Conservation (phyloP, 2,888 invertebrate species). For the Lithophane leautieri region DNA sequence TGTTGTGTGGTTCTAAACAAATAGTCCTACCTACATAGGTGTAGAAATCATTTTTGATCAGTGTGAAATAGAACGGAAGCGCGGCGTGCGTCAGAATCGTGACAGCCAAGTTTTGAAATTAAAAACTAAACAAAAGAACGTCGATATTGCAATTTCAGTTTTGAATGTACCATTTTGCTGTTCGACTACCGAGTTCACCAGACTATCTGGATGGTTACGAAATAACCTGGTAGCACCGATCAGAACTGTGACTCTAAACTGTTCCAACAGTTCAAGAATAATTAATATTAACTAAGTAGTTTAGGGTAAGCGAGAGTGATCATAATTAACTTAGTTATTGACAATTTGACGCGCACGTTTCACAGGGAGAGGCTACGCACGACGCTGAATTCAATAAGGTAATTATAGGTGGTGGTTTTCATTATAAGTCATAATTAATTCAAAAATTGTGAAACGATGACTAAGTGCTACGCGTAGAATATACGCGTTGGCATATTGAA, state of each 20-base stretch:
- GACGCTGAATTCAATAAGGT: constrained; percentile 34
- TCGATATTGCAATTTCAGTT: constrained; percentile 44
- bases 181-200: constrained; percentile 12
- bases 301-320: constrained; percentile 36
- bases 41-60: constrained; percentile 7
- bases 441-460: constrained; percentile 23
- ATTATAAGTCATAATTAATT: constrained; percentile 50
- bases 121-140: constrained; percentile 47
- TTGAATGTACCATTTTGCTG: constrained; percentile 26
- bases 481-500: constrained; percentile 14
- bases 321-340: constrained; percentile 46
- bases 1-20: neutral
- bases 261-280: constrained; percentile 26
- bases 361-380: constrained; percentile 13
- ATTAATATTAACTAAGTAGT: constrained; percentile 34
- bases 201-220: constrained; percentile 33
- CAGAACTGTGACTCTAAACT: constrained; percentile 35
- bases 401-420: constrained; percentile 42
- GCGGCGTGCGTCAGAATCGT: constrained; percentile 28
- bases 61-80: constrained; percentile 16
- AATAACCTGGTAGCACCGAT: constrained; percentile 36
- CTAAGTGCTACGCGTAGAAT: constrained; percentile 21
- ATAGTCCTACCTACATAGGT: no score
- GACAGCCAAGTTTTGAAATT: constrained; percentile 39
- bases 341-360: constrained; percentile 42